Conservation (phyloP, 1,140 invertebrate genomes). For the Zaprionus camerounensis region DNA sequence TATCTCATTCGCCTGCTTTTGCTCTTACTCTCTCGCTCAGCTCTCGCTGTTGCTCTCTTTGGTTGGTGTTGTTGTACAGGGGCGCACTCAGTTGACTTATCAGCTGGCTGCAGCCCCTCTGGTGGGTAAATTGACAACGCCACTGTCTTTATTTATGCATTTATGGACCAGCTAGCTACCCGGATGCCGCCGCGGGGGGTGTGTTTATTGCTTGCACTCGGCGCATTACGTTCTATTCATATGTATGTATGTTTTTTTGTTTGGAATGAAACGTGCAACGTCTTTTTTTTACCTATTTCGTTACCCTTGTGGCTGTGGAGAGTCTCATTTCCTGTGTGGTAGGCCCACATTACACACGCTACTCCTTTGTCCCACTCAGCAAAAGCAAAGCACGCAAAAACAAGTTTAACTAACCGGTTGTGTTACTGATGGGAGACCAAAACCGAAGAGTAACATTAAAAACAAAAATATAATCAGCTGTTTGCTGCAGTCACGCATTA, state of each 20-base stretch:
- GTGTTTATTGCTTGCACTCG: constrained; percentile 29
- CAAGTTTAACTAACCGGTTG: constrained; percentile 61
- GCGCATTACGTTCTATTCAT: constrained; percentile 23
- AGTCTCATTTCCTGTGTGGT: constrained; percentile 19
- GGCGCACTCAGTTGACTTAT: constrained; percentile 32
- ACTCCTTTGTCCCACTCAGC: constrained; percentile 42
- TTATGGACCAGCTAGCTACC: constrained; percentile 8
- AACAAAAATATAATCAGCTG: constrained; percentile 40
- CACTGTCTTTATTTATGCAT: constrained; percentile 33
- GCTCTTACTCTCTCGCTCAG: constrained; percentile 3
- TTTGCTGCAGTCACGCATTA: not conserved
- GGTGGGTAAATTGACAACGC: constrained; percentile 19
- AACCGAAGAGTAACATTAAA: constrained; percentile 1
- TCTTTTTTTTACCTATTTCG: constrained; percentile 24
- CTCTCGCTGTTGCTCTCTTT: not conserved
- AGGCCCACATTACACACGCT: not conserved
- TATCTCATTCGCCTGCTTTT: constrained; percentile 28
- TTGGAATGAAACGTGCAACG: constrained; percentile 21
- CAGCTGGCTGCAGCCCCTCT: constrained; percentile 29
- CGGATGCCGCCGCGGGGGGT: constrained; percentile 30
- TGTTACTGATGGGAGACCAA: not conserved
- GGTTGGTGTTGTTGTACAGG: not conserved
- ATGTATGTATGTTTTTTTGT: constrained; percentile 16
- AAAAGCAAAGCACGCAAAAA: constrained; percentile 46
- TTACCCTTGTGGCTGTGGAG: not conserved